These are phyloP conservation scores for Callitettix versicolor DNA, from an alignment of 1,140 invertebrate species.

Conservation along the genomic window DNA sequence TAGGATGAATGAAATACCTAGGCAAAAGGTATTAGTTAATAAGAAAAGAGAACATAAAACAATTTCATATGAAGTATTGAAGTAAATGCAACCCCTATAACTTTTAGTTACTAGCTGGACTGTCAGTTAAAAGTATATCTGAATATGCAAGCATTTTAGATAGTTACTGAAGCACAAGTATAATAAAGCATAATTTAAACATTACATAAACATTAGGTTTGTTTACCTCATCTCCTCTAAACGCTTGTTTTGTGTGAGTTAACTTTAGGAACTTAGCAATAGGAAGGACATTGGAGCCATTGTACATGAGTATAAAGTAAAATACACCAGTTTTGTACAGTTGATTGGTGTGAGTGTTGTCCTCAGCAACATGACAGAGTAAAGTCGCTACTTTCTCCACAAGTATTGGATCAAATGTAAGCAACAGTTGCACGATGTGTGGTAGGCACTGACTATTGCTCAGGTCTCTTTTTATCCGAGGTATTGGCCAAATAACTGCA, in stretches of 20 bases:
- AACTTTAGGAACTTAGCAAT: constrained; percentile 88
- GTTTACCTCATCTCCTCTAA: constrained; percentile 71
- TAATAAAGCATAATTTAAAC: too few relatives aligned
- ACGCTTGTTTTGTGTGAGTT: constrained; percentile 91
- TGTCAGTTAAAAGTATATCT: too few relatives aligned
- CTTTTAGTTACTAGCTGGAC: too few relatives aligned
- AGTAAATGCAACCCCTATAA: too few relatives aligned
- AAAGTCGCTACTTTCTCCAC: constrained; percentile 81
- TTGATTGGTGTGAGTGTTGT: constrained; percentile 90
- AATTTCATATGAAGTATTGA: too few relatives aligned
- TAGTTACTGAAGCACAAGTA: too few relatives aligned
- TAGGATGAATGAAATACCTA: too few relatives aligned
- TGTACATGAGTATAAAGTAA: constrained; percentile 99
- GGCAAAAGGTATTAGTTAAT: too few relatives aligned
- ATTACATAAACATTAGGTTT: too few relatives aligned
- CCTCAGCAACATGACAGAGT: constrained; percentile 80
- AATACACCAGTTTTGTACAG: constrained; percentile 94
- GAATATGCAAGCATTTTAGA: too few relatives aligned
- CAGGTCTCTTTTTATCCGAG: constrained; percentile 78
- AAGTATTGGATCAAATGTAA: constrained; percentile 95
- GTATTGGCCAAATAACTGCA: constrained; percentile 88
- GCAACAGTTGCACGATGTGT: constrained; percentile 88
- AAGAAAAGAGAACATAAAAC: too few relatives aligned
- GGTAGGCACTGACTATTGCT: constrained; percentile 82
- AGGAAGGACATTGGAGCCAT: constrained; percentile 93